Evolutionary conservation across 2,888 invertebrate species (phyloP).

Genomic region (Dioctria rufipes): DNA sequence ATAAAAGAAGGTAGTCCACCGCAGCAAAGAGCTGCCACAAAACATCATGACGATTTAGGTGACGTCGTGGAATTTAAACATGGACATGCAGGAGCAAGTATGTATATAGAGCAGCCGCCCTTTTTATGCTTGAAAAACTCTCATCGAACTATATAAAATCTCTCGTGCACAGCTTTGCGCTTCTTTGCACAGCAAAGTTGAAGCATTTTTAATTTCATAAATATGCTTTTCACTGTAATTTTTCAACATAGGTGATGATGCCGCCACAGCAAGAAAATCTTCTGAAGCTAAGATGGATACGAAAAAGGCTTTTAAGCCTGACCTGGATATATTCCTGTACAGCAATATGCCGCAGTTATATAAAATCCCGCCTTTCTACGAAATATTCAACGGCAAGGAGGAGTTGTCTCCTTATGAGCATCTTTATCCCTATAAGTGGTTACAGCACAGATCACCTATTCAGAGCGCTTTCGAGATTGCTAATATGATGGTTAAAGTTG

Average conservation of each 20-base stretch:
- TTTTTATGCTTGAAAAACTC: background rate
- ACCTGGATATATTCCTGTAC: conserved; percentile 54
- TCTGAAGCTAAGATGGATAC: conserved; percentile 9
- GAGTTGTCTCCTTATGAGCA: conserved; percentile 46
- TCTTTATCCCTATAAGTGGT: conserved; percentile 54
- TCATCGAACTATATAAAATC: too few relatives aligned
- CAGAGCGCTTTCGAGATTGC: conserved; percentile 57
- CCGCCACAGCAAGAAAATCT: background rate
- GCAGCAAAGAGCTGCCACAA: background rate
- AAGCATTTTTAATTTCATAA: conserved; percentile 6
- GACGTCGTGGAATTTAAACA: conserved; percentile 18
- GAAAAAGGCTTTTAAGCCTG: conserved; percentile 41
- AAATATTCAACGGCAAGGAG: conserved; percentile 52
- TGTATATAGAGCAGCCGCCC: background rate
- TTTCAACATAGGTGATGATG: background rate
- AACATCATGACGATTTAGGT: background rate
- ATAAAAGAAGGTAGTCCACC: background rate
- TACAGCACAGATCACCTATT: conserved; percentile 50
- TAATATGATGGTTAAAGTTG: conserved; percentile 58
- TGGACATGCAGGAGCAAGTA: conserved; percentile 4
- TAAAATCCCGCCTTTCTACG: conserved; percentile 47
- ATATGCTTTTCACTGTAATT: background rate
- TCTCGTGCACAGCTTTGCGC: too few relatives aligned
- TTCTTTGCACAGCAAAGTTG: background rate
- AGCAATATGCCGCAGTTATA: conserved; percentile 45